phyloP scores from a whole-genome alignment of 2,888 invertebrate species.

The Euzophera pinguis region DNA sequence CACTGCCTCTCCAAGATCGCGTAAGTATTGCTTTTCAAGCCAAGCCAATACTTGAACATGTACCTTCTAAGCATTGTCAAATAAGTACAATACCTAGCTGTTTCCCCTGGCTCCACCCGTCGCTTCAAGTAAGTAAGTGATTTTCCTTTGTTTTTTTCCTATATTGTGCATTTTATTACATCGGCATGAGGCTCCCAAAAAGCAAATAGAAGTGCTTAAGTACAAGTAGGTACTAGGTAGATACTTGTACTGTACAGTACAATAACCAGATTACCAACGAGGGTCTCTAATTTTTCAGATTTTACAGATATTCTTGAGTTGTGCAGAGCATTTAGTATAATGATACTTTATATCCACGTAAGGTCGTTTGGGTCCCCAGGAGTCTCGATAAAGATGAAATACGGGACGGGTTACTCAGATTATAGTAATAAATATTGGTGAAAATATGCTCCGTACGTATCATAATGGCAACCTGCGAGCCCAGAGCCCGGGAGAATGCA shows the following conservation, averaged over 20 bases:
- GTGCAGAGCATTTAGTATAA: slow-evolving; percentile 1
- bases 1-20: slow-evolving; percentile 21
- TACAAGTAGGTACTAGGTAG: too few species aligned
- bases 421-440: slow-evolving; percentile 50
- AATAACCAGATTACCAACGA: too few species aligned
- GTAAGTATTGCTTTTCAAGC: slow-evolving; percentile 12
- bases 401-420: slow-evolving; percentile 42
- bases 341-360: slow-evolving; percentile 28
- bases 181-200: too few species aligned
- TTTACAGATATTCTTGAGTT: neutral
- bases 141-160: too few species aligned
- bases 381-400: slow-evolving; percentile 49
- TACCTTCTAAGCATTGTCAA: too few species aligned
- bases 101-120: too few species aligned
- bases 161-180: too few species aligned
- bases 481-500: neutral
- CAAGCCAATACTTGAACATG: slow-evolving; percentile 9
- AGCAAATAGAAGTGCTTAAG: too few species aligned
- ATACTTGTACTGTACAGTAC: too few species aligned
- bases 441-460: slow-evolving; percentile 33
- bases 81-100: too few species aligned
- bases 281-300: neutral
- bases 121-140: too few species aligned
- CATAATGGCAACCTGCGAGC: slow-evolving; percentile 11
- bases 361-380: slow-evolving; percentile 35